Evolutionary conservation across 2,797 vertebrate species (phyloP).

Genomic region (Cyclura pinguis): DNA sequence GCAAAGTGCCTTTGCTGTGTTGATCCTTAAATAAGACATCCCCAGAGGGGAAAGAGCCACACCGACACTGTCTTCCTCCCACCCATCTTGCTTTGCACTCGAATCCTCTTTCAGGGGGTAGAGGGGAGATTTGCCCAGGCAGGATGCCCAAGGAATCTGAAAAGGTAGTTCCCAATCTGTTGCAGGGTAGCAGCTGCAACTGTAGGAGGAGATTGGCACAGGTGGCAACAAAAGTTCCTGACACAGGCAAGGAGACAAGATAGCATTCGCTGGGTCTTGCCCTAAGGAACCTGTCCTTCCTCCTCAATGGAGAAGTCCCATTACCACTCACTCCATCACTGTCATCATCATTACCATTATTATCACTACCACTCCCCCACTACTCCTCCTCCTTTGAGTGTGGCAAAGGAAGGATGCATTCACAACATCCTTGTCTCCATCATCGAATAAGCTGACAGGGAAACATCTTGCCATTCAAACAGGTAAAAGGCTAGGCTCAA

Average conservation of each 20-base stretch:
- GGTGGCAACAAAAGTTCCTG: background rate
- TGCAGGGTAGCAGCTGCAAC: background rate
- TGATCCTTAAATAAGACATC: background rate
- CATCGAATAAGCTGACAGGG: background rate
- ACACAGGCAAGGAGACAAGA: background rate
- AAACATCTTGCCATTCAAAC: rapidly evolving
- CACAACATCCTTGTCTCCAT: slow-evolving; percentile 12
- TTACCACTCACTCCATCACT: background rate
- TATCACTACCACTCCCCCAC: no score
- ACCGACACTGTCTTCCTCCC: background rate
- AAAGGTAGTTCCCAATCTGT: background rate
- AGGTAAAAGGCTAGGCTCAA: background rate
- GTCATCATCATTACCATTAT: background rate
- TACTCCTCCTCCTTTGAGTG: background rate
- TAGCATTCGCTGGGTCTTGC: background rate
- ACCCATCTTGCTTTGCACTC: background rate
- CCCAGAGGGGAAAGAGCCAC: background rate
- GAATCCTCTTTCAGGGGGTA: background rate
- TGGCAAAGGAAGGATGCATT: background rate
- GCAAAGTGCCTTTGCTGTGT: background rate
- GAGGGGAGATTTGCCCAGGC: background rate
- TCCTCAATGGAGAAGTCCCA: background rate
- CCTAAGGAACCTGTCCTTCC: slow-evolving; percentile 6
- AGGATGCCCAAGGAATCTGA: background rate
- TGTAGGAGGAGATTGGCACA: background rate